Base-by-base conservation (phyloP, 2,888 invertebrate genomes). In the Orthosia gracilis region DNA sequence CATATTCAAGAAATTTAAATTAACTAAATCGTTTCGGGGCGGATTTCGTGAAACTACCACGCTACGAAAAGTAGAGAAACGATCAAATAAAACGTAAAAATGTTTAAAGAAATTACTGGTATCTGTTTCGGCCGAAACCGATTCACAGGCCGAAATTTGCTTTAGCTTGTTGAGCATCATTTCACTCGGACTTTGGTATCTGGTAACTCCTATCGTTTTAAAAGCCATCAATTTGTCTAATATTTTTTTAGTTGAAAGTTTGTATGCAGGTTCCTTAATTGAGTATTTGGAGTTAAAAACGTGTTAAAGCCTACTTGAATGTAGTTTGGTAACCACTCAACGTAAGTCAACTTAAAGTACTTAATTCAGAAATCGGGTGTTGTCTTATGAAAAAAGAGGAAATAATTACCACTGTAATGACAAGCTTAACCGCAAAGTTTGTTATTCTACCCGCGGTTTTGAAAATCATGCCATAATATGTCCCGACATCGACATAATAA, bases 91-190 rank as follows among this genome's bases (percentile, higher is more conserved):
- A 52, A 47, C 17, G 15, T 21, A 9, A 45, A 54, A 47, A 47
- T 26, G 5, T 70, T 18, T 11, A 45, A 40, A 40, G 2, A 47
- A 49, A 52, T 9, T 31, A 31, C 7, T 52, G 40, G 13, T 40
- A 13, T 47, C 52, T 13, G 74, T 65, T 65, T 74, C 65, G 17
- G 47, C 54, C 47, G 47, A 54, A 68, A 76, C 68, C 17, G 23
- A n/a, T 7, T 12, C 18, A 3, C 15, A n/a, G 13, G 59, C 26
- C 49, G 59, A 61, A 76, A 61, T 9, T 61, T 2, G 18, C 9
- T 69, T 23, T 23, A 15, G 23, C 49, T 47, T 26, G n/a, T 76
- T 13, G 13, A 55, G 18, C 45, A 21, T 26, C 45, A n/a, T 49
- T 26, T 13, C 2, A 13, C 23, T 21, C 31, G 11, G 50, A 23